These are phyloP conservation scores for Carassius gibelio DNA, from an alignment of 2,113 vertebrate species.

Conservation along the genomic window DNA sequence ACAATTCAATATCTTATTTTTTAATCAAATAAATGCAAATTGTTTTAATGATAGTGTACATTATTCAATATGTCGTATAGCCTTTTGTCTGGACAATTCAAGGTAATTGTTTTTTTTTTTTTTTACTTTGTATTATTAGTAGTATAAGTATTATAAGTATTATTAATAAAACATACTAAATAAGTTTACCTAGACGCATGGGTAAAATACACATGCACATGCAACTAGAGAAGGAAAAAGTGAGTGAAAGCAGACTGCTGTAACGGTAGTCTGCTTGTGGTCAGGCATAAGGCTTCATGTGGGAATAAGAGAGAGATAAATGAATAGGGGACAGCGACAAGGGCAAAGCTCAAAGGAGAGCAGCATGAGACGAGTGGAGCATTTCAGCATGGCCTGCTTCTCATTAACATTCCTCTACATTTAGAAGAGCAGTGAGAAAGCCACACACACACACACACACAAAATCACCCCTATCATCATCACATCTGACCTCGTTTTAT, in stretches of 20 bases:
- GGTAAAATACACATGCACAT: neutral
- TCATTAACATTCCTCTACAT: conserved; percentile 59
- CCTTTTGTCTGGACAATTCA: no score
- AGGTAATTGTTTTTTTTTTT: no score
- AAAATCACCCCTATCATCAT: conserved; percentile 37
- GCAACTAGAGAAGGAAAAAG: neutral
- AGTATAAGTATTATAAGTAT: neutral
- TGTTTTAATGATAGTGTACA: no score
- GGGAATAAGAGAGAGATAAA: conserved; percentile 40
- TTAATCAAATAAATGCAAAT: no score
- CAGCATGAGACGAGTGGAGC: conserved; percentile 44
- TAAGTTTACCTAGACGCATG: neutral
- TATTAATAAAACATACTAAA: neutral
- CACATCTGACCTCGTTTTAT: conserved; percentile 61
- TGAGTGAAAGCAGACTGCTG: conserved; percentile 1
- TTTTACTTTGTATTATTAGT: no score
- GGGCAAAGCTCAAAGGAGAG: conserved; percentile 40
- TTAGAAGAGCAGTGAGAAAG: conserved; percentile 22
- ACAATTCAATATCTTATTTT: no score
- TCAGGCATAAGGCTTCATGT: conserved; percentile 25
- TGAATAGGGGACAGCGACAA: conserved; percentile 38
- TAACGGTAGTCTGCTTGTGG: conserved; percentile 16
- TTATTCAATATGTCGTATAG: no score
- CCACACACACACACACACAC: conserved; percentile 63
- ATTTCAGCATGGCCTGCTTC: conserved; percentile 51